Percentiles rank a stretch among this genome's conserved stretches.
Evolutionary conservation across 1,140 invertebrate genomes (phyloP).

Genomic region (Ditylenchus dipsaci): DNA sequence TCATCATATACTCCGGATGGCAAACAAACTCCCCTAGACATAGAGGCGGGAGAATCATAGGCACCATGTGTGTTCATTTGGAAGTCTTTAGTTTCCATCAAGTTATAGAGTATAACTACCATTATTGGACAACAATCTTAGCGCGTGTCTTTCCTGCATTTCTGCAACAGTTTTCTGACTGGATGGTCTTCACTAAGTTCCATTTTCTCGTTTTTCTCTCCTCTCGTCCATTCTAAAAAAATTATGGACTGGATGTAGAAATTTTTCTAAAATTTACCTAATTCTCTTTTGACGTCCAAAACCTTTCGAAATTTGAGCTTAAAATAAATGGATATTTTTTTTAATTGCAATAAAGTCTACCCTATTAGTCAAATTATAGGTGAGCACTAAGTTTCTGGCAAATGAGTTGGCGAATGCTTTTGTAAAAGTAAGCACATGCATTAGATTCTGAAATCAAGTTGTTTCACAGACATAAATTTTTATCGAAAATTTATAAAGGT

Average conservation of each 20-base stretch:
- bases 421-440: conserved; percentile 90
- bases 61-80: neutral
- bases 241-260: too few relatives aligned
- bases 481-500: too few relatives aligned
- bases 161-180: conserved; percentile 91
- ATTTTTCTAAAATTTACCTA: too few relatives aligned
- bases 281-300: conserved; percentile 94
- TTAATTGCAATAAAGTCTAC: conserved; percentile 6
- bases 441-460: conserved; percentile 55
- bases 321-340: conserved; percentile 57
- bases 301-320: conserved; percentile 95
- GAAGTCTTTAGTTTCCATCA: neutral
- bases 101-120: neutral
- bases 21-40: neutral
- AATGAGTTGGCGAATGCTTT: conserved; percentile 99
- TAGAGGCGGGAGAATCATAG: neutral
- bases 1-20: neutral
- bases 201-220: conserved; percentile 89
- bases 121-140: neutral
- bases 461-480: too few relatives aligned
- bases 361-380: conserved; percentile 93
- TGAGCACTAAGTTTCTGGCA: conserved; percentile 90
- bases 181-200: conserved; percentile 84
- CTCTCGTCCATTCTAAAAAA: conserved; percentile 90
- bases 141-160: conserved; percentile 68